Evolutionary conservation across 1,140 invertebrate species (phyloP).

Genomic region (Drosophila suzukii): DNA sequence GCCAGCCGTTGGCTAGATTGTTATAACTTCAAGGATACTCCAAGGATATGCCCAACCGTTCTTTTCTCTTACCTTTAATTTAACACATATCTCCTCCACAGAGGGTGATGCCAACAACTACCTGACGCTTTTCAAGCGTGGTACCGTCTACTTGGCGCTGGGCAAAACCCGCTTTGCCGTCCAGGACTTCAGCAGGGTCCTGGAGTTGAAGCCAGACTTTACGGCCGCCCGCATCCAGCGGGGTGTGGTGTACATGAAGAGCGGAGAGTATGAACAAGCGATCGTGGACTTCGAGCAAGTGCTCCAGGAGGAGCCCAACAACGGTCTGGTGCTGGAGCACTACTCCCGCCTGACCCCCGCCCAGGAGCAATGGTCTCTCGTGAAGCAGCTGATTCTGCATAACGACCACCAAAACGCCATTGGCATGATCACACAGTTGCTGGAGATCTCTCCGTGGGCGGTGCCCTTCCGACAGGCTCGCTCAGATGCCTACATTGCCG

Average conservation of each 20-base stretch:
- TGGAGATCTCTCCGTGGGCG: conserved; percentile 97
- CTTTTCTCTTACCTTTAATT: neutral
- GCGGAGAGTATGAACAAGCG: conserved; percentile 93
- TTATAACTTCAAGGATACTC: neutral
- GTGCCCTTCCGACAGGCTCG: conserved; percentile 92
- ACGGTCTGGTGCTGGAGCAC: conserved; percentile 90
- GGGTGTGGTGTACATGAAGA: conserved; percentile 94
- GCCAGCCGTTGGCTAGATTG: neutral
- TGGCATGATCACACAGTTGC: conserved; percentile 88
- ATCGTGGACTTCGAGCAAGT: conserved; percentile 93
- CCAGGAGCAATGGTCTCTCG: conserved; percentile 88
- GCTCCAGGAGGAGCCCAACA: conserved; percentile 88
- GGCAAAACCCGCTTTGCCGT: conserved; percentile 98
- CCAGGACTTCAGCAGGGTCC: conserved; percentile 95
- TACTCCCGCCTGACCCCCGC: conserved; percentile 88
- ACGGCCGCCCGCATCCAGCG: conserved; percentile 94
- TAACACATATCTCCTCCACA: conserved; percentile 84
- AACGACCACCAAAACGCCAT: conserved; percentile 90
- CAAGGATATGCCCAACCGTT: neutral
- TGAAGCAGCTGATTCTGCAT: conserved; percentile 88
- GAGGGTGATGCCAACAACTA: conserved; percentile 98
- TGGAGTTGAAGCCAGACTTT: conserved; percentile 98
- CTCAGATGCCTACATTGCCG: conserved; percentile 92
- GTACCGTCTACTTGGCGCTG: conserved; percentile 97
- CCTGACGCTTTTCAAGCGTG: conserved; percentile 96